phyloP scores from a whole-genome alignment of 2,113 vertebrate species.

The Gallinago undulata region DNA sequence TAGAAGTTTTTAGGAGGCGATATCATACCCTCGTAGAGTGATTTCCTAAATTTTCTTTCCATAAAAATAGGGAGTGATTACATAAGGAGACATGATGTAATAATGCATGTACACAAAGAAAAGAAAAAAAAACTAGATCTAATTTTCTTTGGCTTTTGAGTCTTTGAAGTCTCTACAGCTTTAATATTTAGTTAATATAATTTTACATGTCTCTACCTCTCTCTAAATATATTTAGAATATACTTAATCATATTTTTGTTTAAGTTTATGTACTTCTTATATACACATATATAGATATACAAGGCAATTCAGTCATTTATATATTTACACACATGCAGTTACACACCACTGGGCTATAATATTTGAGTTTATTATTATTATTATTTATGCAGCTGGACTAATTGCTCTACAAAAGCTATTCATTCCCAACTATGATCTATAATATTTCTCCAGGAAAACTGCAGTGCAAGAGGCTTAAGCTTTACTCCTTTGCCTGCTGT shows the following conservation, averaged over 20 bases:
- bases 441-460: neutral
- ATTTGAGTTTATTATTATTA: neutral
- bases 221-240: neutral
- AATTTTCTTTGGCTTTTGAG: neutral
- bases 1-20: neutral
- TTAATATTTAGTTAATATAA: neutral
- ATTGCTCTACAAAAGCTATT: neutral
- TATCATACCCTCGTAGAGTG: neutral
- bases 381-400: neutral
- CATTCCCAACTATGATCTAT: neutral
- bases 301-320: neutral
- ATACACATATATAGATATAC: neutral
- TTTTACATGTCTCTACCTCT: neutral
- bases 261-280: neutral
- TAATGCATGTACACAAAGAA: neutral
- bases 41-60: neutral
- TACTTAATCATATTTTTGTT: neutral
- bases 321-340: neutral
- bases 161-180: neutral
- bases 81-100: neutral
- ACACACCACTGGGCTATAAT: neutral
- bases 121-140: neutral
- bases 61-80: neutral
- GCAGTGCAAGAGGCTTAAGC: neutral
- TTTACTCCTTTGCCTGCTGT: neutral